Base-by-base conservation (phyloP, 64 coral and sea anemone species). In the Stichodactyla mertensii region DNA sequence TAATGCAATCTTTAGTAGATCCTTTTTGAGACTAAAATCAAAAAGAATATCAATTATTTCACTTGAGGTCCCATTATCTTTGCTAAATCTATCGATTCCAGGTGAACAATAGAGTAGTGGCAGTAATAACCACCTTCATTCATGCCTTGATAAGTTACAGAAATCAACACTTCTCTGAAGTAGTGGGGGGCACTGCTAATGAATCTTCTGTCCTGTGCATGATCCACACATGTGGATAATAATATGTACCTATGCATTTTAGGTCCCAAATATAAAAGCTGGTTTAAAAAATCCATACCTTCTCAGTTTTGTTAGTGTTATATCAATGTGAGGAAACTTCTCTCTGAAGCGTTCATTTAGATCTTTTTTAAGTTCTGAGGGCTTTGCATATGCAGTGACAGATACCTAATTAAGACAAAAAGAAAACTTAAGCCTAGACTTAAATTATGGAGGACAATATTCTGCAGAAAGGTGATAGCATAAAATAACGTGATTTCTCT, bases 301-400 rank as follows among this genome's bases (percentile, higher is more conserved):
- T 94, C 96, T 87, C 57, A 98, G 77, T 84, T 98, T 98, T 36
- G 96, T 92, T 10, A 98, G 88, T 16, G 96, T 98, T 8, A 98
- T 95, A 58, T 92, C 89, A 52, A 98, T 91, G 77, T 92, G 89
- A 36, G 96, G 96, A 71, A 98, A 98, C 88, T 98, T 98, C 51
- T 98, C 96, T 53, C 86, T 94, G 57, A 98, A 98, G 11, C 93
- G 87, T 91, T 98, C 96, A 95, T 98, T 98, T n/a, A 98, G 78
- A 61, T 98, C 96, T 61, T 98, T 98, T 87, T 98, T 98, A 62
- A 98, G 82, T 79, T 98, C 92, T 82, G 96, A 98, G 9, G 96
- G 96, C 82, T 92, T 98, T 23, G 90, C 93, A 88, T 98, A 98
- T 9, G 90, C 93, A 74, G 93, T 89, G 53, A 94, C 89, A 0